Evolutionary conservation across 2,797 vertebrate species (phyloP).

Genomic region (Siniperca obscura): DNA sequence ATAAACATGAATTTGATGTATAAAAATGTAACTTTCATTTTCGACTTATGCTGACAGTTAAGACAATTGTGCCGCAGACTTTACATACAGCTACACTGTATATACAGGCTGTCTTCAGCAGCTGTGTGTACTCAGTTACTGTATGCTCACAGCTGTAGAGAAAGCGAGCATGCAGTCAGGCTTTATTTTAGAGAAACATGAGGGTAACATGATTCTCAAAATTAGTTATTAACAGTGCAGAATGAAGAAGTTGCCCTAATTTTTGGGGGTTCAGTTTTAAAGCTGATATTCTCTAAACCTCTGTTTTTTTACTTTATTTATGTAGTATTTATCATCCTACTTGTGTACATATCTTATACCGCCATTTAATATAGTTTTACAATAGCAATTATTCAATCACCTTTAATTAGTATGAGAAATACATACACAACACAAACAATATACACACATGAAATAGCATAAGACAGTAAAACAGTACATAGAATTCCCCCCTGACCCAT

Average conservation of each 20-base stretch:
- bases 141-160: neutral
- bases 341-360: neutral
- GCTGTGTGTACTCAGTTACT: slow-evolving; percentile 8
- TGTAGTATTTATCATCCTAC: neutral
- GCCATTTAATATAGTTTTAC: neutral
- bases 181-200: neutral
- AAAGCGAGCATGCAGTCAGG: neutral
- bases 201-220: slow-evolving; percentile 19
- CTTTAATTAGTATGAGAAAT: neutral
- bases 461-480: neutral
- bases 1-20: neutral
- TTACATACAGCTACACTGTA: neutral
- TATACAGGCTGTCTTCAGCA: neutral
- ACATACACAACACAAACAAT: neutral
- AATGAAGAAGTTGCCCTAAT: neutral
- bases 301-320: neutral
- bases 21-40: neutral
- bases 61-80: slow-evolving; percentile 13
- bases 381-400: neutral
- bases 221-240: neutral
- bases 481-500: neutral
- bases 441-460: neutral
- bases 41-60: no score
- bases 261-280: neutral
- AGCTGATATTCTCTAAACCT: neutral